Base-by-base conservation (phyloP, 1,140 invertebrate species). In the Diploscapter pachys region DNA sequence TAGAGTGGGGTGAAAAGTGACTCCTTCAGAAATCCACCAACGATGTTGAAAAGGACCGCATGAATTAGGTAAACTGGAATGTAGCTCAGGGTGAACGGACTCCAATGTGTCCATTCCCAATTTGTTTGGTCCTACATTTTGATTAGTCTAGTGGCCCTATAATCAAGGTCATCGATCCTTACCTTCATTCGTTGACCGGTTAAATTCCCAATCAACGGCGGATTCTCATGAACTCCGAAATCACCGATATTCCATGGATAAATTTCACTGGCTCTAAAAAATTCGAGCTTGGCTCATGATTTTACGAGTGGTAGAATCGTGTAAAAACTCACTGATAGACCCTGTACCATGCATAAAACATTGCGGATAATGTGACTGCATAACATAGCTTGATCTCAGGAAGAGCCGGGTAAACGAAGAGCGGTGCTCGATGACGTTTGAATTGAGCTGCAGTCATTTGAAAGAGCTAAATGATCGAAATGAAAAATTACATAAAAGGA, bases 41-140 rank as follows among this genome's bases (percentile, higher is more conserved):
- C 63, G 48, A 83, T n/a, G 76, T 85, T 85, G 71, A 85, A 85
- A 5, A 86, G n/a, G 0, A 83, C 4, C 11, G 79, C 78, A 69
- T 85, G 81, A 2, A 62, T 63, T 1, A 81, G 11, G n/a, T 83
- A 75, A 61, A 76, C 76, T 11, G 83, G 82, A 6, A 85, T 51
- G 62, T 79, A 79, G 3, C 62, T 56, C 2, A 79, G 55, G 0
- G 84, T 84, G 57, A 83, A 78, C 6, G 84, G 84, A 11, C 73
- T 56, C 83, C 83, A 85, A 9, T 79, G 54, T 31, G 63, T 73
- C 83, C 83, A 85, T 74, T 85, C 83, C 84, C 84, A 85, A 69
- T 85, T 84, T 6, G 78, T 76, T 56, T 80, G 80, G 67, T 85
- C 83, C 84, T 84, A 66, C 5, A 4, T 72, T 53, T 68, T 54